Percentiles rank a stretch among this genome's conserved stretches.
These are phyloP conservation scores for Echiichthys vipera DNA, from an alignment of 2,797 vertebrate species.

Conservation along the genomic window DNA sequence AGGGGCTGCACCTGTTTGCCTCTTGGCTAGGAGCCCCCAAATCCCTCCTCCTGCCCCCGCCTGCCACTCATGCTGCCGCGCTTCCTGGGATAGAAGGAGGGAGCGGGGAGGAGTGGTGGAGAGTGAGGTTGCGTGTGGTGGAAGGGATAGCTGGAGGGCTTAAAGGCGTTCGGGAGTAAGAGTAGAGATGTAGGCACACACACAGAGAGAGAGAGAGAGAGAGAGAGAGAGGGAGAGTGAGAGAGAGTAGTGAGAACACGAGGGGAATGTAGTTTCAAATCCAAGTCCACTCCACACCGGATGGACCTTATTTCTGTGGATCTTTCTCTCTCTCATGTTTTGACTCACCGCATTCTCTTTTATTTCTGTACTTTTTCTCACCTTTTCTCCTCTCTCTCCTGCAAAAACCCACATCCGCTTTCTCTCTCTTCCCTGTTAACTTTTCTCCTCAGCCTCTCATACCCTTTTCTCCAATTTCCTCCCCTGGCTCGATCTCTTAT, in stretches of 20 bases:
- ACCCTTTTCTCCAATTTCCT: slow-evolving; percentile 56
- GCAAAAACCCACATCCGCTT: slow-evolving; percentile 53
- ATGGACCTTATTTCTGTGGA: slow-evolving; percentile 65
- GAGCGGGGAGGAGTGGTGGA: slow-evolving; percentile 49
- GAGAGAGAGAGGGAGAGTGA: slow-evolving; percentile 17
- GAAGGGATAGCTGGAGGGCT: slow-evolving; percentile 85
- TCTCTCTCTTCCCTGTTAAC: slow-evolving; percentile 48
- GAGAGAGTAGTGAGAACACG: too few species aligned
- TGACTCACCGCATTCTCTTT: slow-evolving; percentile 71
- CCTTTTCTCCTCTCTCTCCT: slow-evolving; percentile 43
- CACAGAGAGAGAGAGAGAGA: slow-evolving; percentile 15
- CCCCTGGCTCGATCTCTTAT: slow-evolving; percentile 39
- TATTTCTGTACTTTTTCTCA: slow-evolving; percentile 60
- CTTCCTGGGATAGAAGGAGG: slow-evolving; percentile 82
- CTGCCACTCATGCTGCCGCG: slow-evolving; percentile 85
- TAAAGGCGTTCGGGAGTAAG: slow-evolving; percentile 77
- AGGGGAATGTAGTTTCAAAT: slow-evolving; percentile 75
- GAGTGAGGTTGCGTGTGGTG: slow-evolving; percentile 81
- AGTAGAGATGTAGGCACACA: slow-evolving; percentile 70
- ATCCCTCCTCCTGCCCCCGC: slow-evolving; percentile 83
- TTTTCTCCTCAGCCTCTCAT: slow-evolving; percentile 48
- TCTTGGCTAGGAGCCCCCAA: slow-evolving; percentile 85
- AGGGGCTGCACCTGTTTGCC: slow-evolving; percentile 90
- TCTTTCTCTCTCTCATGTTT: slow-evolving; percentile 67
- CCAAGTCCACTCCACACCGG: slow-evolving; percentile 71